Percentiles rank a stretch among this genome's conserved stretches.
These are phyloP conservation scores for Drosophila lacteicornis DNA, from an alignment of 1,140 invertebrate genomes.

Conservation along the genomic window DNA sequence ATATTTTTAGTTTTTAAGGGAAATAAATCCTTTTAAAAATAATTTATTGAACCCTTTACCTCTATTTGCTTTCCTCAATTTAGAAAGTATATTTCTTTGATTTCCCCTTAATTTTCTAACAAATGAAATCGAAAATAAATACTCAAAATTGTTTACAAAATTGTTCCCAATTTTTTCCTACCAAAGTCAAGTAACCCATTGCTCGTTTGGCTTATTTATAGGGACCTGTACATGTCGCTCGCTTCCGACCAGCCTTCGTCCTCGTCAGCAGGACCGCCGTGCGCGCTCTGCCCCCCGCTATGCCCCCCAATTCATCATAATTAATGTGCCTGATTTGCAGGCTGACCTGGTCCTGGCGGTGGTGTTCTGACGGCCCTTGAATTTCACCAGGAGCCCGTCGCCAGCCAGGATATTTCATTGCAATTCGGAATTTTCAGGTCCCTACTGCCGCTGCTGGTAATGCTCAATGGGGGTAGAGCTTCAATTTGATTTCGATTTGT, in stretches of 20 bases:
- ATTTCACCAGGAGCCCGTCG: slow-evolving; percentile 14
- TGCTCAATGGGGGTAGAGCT: slow-evolving; percentile 6
- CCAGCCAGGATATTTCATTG: slow-evolving; percentile 20
- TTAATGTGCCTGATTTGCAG: slow-evolving; percentile 79
- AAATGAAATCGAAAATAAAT: too few species aligned
- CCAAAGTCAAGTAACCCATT: too few species aligned
- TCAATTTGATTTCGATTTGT: slow-evolving; percentile 70
- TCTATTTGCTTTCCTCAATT: too few species aligned
- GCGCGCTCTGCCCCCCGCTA: background rate
- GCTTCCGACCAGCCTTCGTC: background rate
- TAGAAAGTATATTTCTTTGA: too few species aligned
- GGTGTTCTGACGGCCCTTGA: slow-evolving; percentile 5
- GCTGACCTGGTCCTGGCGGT: slow-evolving; percentile 28
- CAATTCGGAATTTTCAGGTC: slow-evolving; percentile 25
- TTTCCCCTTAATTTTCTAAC: too few species aligned
- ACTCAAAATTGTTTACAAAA: too few species aligned
- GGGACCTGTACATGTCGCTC: background rate
- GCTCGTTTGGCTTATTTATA: too few species aligned
- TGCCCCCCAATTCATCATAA: slow-evolving; percentile 64
- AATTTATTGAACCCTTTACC: too few species aligned
- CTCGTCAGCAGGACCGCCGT: background rate
- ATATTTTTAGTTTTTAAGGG: too few species aligned
- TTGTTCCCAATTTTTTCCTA: too few species aligned
- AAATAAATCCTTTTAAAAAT: too few species aligned
- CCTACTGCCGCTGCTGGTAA: too few species aligned